Conservation (phyloP, 1,140 invertebrate genomes). For the Phymastichus coffea region DNA sequence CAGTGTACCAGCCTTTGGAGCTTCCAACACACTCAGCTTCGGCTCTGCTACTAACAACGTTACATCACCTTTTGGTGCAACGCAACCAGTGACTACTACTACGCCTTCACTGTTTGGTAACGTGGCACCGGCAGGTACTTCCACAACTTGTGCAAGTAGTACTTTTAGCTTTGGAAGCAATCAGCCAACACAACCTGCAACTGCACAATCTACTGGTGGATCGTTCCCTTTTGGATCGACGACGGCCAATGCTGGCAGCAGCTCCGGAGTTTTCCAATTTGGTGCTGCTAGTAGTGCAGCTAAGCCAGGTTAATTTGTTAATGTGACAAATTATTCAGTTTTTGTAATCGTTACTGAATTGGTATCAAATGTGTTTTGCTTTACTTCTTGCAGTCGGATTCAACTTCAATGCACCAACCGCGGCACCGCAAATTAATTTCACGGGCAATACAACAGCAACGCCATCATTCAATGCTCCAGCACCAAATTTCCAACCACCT, state of each 20-base stretch:
- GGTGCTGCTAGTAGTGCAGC: conserved; percentile 28
- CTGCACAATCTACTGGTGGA: conserved; percentile 7
- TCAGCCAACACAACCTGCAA: conserved; percentile 12
- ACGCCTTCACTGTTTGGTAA: background rate
- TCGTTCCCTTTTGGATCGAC: conserved; percentile 33
- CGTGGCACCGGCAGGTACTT: background rate
- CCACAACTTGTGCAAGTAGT: too few relatives aligned
- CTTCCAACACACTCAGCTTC: conserved; percentile 17
- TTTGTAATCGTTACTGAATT: too few relatives aligned
- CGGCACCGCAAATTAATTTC: conserved; percentile 34
- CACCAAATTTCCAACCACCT: conserved; percentile 37
- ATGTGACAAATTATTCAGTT: too few relatives aligned
- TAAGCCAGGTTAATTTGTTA: conserved; percentile 42
- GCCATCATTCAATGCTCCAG: conserved; percentile 35
- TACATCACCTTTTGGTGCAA: conserved; percentile 6
- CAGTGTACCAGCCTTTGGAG: conserved; percentile 30
- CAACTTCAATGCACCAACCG: conserved; percentile 41
- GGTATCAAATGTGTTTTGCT: too few relatives aligned
- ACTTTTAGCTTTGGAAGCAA: conserved; percentile 33
- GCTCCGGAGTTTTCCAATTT: conserved; percentile 44
- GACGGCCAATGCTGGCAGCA: conserved; percentile 17
- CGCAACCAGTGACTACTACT: background rate
- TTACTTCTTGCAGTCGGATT: conserved; percentile 44
- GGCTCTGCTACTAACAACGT: conserved; percentile 2
- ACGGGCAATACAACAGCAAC: conserved; percentile 26